Evolutionary conservation across 1,140 invertebrate genomes (phyloP).

Genomic region (Lanistes nyassanus): DNA sequence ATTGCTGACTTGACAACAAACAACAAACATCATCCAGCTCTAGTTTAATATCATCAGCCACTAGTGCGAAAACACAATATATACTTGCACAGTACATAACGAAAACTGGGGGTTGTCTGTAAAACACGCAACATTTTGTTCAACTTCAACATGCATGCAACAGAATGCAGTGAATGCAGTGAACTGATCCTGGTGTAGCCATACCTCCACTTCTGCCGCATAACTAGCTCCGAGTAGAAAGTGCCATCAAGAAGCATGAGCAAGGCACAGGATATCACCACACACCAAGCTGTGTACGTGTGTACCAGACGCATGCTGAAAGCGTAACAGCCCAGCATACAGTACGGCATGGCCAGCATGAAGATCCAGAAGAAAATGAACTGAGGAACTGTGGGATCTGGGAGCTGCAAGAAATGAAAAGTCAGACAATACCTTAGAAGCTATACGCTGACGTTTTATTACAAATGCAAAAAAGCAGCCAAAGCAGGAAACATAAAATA

Average conservation of each 20-base stretch:
- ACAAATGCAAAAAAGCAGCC: background rate
- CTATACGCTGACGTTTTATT: background rate
- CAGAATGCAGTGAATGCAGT: too few species aligned
- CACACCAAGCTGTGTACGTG: background rate
- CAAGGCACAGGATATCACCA: background rate
- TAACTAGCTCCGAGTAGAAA: background rate
- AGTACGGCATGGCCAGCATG: constrained; percentile 17
- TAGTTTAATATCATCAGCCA: too few species aligned
- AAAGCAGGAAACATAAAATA: background rate
- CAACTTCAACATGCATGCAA: too few species aligned
- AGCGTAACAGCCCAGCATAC: constrained; percentile 12
- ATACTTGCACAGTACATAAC: too few species aligned
- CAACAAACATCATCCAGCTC: too few species aligned
- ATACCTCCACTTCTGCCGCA: background rate
- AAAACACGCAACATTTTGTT: too few species aligned
- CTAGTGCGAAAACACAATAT: too few species aligned
- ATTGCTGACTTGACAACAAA: too few species aligned
- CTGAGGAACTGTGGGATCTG: background rate
- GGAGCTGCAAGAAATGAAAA: background rate
- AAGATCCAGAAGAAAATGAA: background rate
- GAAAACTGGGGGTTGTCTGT: too few species aligned
- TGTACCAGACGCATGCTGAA: constrained; percentile 11
- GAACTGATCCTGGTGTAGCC: too few species aligned
- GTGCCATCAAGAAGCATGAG: background rate
- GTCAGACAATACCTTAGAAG: background rate